phyloP scores from a whole-genome alignment of 2,797 vertebrate genomes.

The Lophotriccus pileatus region DNA sequence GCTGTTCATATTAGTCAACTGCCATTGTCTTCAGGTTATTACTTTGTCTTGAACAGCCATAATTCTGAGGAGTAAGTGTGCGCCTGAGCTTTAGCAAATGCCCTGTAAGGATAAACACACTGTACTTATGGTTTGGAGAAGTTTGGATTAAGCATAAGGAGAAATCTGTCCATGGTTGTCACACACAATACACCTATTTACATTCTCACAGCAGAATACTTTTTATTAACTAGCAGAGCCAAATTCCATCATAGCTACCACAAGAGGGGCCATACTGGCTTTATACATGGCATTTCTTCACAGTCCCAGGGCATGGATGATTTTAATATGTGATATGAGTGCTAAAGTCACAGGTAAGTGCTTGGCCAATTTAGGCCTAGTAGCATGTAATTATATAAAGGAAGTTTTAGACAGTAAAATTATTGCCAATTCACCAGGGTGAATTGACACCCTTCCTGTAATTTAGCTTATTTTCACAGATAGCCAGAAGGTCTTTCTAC shows the following conservation, averaged over 20 bases:
- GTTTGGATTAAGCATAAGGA: not conserved
- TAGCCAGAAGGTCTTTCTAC: not conserved
- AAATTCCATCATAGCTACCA: not conserved
- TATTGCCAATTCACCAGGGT: not conserved
- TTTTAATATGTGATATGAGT: not conserved
- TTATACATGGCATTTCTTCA: not conserved
- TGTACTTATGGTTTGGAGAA: not conserved
- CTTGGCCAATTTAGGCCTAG: not conserved
- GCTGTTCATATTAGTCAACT: not conserved
- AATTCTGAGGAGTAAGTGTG: not conserved
- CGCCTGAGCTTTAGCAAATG: not conserved
- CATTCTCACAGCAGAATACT: not conserved
- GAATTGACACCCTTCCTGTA: not conserved
- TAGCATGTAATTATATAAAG: not conserved
- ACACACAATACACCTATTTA: rapidly evolving
- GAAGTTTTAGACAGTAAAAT: not conserved
- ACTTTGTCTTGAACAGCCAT: not conserved
- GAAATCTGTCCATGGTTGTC: not conserved
- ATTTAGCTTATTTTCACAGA: not conserved
- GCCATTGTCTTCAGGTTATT: not conserved
- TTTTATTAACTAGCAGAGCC: not conserved
- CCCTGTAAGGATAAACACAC: not conserved
- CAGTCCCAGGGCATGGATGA: not conserved
- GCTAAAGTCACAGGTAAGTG: not conserved
- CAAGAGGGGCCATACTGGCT: not conserved